Evolutionary conservation across 2,888 invertebrate species (phyloP).

Genomic region (Pterobdella sp.): DNA sequence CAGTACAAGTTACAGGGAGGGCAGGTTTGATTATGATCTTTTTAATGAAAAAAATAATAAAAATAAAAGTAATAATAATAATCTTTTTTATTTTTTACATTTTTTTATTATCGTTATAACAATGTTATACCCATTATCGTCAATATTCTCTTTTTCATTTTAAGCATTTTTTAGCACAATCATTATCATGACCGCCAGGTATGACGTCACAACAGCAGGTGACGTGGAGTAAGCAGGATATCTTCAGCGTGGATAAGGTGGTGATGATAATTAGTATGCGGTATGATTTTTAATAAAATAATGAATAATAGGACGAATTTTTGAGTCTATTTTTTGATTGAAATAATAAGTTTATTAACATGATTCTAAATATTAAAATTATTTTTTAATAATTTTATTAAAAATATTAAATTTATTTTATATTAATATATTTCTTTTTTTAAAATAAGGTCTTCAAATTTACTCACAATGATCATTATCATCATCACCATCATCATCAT

Average conservation of each 20-base stretch:
- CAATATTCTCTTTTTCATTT: too few species aligned
- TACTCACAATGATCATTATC: neutral
- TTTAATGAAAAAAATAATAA: too few species aligned
- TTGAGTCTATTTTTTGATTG: neutral
- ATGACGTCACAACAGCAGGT: constrained; percentile 41
- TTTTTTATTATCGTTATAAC: too few species aligned
- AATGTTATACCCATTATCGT: too few species aligned
- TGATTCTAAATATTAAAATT: neutral
- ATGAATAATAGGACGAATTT: neutral
- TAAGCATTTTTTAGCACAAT: too few species aligned
- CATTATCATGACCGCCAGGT: too few species aligned
- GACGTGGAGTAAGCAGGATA: constrained; percentile 45
- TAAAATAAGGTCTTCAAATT: neutral
- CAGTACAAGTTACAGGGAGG: constrained; percentile 42
- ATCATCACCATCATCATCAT: too few species aligned
- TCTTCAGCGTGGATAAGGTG: constrained; percentile 42
- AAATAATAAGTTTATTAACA: neutral
- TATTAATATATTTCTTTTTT: neutral
- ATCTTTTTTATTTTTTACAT: too few species aligned
- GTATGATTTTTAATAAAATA: neutral
- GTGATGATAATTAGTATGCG: neutral
- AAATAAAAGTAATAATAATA: too few species aligned
- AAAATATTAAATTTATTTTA: neutral
- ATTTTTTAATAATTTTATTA: neutral
- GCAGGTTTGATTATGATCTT: too few species aligned